A percentile compares a stretch with the other conserved stretches of the same genome.
phyloP scores from a whole-genome alignment of 92 coral and sea anemone species.

The Epizoanthus ramosus region DNA sequence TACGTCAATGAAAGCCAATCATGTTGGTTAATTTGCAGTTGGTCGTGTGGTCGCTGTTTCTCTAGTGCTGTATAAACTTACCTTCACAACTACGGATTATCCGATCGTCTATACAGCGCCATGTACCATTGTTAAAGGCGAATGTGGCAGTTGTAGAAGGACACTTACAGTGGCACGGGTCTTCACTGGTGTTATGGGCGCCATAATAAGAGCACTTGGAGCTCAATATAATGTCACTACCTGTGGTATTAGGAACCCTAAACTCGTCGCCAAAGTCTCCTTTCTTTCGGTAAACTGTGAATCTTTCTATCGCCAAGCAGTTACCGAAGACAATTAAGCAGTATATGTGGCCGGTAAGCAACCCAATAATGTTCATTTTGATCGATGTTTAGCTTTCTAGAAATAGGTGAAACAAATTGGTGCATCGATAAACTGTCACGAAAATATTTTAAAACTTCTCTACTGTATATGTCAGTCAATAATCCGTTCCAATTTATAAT shows the following conservation, averaged over 20 bases:
- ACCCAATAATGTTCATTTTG: not conserved
- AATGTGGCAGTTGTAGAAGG: slow-evolving; percentile 5
- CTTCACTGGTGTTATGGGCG: not conserved
- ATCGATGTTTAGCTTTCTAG: too few species aligned
- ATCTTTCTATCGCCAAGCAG: not conserved
- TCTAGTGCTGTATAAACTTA: too few species aligned
- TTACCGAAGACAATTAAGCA: not conserved
- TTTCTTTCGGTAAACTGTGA: not conserved
- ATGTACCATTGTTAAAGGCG: not conserved
- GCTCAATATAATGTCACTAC: not conserved
- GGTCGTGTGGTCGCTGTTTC: too few species aligned
- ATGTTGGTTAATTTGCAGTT: too few species aligned
- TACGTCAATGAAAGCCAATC: too few species aligned
- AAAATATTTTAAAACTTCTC: too few species aligned
- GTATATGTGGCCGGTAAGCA: not conserved
- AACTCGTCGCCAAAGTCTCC: not conserved
- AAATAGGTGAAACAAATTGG: too few species aligned
- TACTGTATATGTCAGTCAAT: too few species aligned
- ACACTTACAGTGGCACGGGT: slow-evolving; percentile 7
- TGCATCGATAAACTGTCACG: too few species aligned
- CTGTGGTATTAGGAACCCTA: not conserved
- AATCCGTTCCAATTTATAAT: too few species aligned
- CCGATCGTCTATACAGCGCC: slow-evolving; percentile 1
- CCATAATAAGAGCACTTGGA: slow-evolving; percentile 13
- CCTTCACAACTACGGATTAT: not conserved